These are phyloP conservation scores for Atherinosoma microstoma DNA, from an alignment of 2,797 vertebrate species.

Conservation along the genomic window DNA sequence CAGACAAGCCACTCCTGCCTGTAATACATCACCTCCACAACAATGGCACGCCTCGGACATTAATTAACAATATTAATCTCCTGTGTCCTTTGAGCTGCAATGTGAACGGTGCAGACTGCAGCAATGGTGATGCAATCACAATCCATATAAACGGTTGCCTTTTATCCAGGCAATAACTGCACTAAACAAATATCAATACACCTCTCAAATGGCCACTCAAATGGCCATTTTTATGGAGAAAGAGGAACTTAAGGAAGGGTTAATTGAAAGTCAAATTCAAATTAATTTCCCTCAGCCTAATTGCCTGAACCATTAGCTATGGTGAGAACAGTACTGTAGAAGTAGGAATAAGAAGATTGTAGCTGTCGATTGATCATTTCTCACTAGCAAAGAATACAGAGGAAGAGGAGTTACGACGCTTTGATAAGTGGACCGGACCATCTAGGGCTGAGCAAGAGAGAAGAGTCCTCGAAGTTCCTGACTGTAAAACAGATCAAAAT, in stretches of 20 bases:
- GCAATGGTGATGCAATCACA: slow-evolving; percentile 83
- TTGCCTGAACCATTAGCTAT: slow-evolving; percentile 85
- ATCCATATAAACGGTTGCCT: slow-evolving; percentile 83
- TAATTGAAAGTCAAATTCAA: slow-evolving; percentile 91
- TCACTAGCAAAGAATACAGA: slow-evolving; percentile 67
- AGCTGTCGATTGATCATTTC: slow-evolving; percentile 79
- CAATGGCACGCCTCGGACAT: slow-evolving; percentile 82
- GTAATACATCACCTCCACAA: slow-evolving; percentile 84
- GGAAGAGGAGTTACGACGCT: slow-evolving; percentile 67
- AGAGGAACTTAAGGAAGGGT: slow-evolving; percentile 83
- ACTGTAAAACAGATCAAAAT: slow-evolving; percentile 92
- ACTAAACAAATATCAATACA: slow-evolving; percentile 90
- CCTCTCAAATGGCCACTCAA: slow-evolving; percentile 82
- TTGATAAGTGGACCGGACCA: slow-evolving; percentile 81
- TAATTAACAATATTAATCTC: slow-evolving; percentile 86
- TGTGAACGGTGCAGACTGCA: slow-evolving; percentile 59
- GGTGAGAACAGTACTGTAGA: slow-evolving; percentile 63
- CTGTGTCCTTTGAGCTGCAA: slow-evolving; percentile 77
- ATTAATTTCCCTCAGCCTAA: slow-evolving; percentile 84
- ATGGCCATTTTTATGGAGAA: slow-evolving; percentile 85
- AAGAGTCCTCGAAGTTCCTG: slow-evolving; percentile 85
- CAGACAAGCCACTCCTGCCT: slow-evolving; percentile 79
- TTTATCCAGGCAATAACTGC: slow-evolving; percentile 79
- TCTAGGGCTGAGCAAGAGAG: slow-evolving; percentile 50
- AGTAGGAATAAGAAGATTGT: slow-evolving; percentile 44